Evolutionary conservation across 2,797 vertebrate genomes (phyloP).

Genomic region (Neomorphus geoffroyi): DNA sequence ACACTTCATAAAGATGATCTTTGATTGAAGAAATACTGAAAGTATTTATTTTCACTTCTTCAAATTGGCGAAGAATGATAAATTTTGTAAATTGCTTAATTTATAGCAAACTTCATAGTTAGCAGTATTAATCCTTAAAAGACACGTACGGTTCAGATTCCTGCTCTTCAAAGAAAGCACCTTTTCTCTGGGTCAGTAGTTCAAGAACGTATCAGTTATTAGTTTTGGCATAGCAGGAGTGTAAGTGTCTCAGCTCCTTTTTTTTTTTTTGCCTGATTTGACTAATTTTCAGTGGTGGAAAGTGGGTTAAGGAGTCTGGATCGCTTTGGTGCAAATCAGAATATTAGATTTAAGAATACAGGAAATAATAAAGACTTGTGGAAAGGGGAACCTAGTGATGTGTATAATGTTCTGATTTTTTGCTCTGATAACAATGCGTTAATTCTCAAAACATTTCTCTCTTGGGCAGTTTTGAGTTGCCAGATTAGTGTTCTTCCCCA

Average conservation of each 20-base stretch:
- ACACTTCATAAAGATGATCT: not conserved
- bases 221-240: not conserved
- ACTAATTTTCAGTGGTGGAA: not conserved
- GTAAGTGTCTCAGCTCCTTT: not conserved
- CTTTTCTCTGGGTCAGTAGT: not conserved
- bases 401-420: not conserved
- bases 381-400: not conserved
- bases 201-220: not conserved
- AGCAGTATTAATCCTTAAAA: not conserved
- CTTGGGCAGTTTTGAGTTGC: not conserved
- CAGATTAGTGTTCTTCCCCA: not conserved
- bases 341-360: not conserved
- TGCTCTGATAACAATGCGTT: not conserved
- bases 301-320: not conserved
- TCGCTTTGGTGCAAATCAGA: not conserved
- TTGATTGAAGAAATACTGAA: not conserved
- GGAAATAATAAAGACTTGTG: not conserved
- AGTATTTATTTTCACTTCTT: not conserved
- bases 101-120: no score
- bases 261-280: not conserved
- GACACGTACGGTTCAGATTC: not conserved
- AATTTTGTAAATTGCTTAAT: not conserved
- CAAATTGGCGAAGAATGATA: not conserved
- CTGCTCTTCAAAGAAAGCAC: not conserved
- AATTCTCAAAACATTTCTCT: not conserved